Base-by-base conservation (phyloP, 1,140 invertebrate species). In the Hyles euphorbiae region DNA sequence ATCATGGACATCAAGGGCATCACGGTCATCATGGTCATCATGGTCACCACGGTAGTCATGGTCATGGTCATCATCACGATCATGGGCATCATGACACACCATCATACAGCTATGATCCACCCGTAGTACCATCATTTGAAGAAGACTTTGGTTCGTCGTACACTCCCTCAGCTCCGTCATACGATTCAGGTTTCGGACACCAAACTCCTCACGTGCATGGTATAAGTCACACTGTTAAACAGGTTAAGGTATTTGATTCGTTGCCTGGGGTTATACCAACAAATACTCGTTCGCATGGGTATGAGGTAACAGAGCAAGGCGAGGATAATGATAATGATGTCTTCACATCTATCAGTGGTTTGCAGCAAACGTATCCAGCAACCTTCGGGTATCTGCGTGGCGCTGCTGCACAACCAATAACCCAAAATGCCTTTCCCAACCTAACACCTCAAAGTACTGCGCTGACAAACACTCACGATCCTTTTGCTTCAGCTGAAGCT, bases 301-400 rank as follows among this genome's bases (percentile, higher is more conserved):
- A 90, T 48, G 81, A 89, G 54, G 84, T 90, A 2, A 82, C 74
- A 0, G 89, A 89, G 53, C 70, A 85, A 40, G 84, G 78, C 0
- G 83, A 81, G 5, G 83, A 90, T 2, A 74, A 72, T 2, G 81
- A 89, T 3, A 84, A 88, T 3, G 82, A 86, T 45, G 66, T 72
- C 0, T 88, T 85, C 54, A 78, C 76, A 3, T 56, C 78, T 0
- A 64, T 86, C 1, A 84, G 85, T 60, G 68, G 68, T 9, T 53
- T 84, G 22, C 78, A 82, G 5, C 76, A 88, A 58, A 56, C 68
- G 0, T 86, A 74, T 40, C 78, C 78, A 9, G 74, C 61, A 0
- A 78, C 81, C 3, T 85, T 70, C 34, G 75, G 70, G 2, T 84
- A 78, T 53, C 59, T 83, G 0, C 67, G 70, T 46, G 72, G 59